Conservation (phyloP, 2,113 vertebrate species). For the Dasyprocta punctata region DNA sequence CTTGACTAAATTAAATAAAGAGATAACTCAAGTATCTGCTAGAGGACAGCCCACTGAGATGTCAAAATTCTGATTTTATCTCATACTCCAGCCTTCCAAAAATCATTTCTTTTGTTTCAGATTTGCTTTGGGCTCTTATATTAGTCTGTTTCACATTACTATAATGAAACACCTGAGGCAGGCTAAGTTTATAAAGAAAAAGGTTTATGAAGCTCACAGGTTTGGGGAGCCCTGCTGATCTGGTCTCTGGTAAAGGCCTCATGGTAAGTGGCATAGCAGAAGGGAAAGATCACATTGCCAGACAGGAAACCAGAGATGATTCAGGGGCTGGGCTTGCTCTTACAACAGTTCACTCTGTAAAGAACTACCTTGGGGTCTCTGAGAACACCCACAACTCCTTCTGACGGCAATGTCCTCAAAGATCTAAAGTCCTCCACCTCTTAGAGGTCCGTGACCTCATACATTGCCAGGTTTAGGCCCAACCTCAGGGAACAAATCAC, state of each 20-base stretch:
- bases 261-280: neutral
- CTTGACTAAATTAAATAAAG: neutral
- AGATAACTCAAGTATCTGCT: neutral
- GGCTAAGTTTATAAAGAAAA: neutral
- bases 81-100: neutral
- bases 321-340: neutral
- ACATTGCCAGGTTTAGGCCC: neutral
- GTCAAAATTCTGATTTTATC: neutral
- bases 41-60: neutral
- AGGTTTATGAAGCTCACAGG: neutral
- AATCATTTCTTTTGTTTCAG: constrained; percentile 5
- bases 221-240: neutral
- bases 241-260: neutral
- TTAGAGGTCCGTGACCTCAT: neutral
- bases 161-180: neutral
- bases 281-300: neutral
- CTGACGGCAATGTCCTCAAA: neutral
- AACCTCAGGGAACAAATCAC: neutral
- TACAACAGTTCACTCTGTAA: neutral
- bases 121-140: neutral
- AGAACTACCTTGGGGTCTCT: neutral
- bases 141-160: neutral
- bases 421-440: neutral
- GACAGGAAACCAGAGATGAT: neutral
- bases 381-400: neutral